Conservation (phyloP, 2,888 invertebrate genomes). For the Terebella lapidaria region DNA sequence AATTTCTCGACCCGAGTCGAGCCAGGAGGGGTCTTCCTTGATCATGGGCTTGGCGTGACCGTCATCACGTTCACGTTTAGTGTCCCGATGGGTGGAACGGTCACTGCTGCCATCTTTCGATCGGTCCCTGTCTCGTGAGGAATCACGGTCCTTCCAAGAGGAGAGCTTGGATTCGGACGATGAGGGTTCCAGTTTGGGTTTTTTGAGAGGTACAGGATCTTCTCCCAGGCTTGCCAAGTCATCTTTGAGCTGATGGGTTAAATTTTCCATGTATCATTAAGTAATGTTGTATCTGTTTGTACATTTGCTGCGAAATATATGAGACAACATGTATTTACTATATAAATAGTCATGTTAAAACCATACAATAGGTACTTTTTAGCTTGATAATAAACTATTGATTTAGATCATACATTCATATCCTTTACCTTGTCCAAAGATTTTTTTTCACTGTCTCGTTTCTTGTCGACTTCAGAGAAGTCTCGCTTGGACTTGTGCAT, state of each 20-base stretch:
- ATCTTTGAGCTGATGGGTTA: background rate
- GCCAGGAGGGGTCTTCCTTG: background rate
- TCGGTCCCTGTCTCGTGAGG: background rate
- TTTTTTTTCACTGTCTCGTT: background rate
- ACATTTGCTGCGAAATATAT: no score
- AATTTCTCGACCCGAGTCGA: background rate
- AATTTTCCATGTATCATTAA: no score
- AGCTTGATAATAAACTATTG: no score
- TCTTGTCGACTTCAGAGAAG: background rate
- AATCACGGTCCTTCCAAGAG: background rate
- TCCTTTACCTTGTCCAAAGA: background rate
- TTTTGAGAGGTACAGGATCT: background rate
- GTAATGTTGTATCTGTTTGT: no score
- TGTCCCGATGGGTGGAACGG: no score
- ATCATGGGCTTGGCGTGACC: background rate
- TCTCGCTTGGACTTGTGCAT: no score
- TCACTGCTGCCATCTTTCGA: background rate
- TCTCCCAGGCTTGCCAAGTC: background rate
- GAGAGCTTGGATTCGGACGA: background rate
- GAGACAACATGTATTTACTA: no score
- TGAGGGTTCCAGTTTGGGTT: background rate
- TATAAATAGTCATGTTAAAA: no score
- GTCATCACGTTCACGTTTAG: background rate
- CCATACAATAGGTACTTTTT: no score
- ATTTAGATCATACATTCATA: no score